phyloP scores from a whole-genome alignment of 2,113 vertebrate species.

The Notechis scutatus region DNA sequence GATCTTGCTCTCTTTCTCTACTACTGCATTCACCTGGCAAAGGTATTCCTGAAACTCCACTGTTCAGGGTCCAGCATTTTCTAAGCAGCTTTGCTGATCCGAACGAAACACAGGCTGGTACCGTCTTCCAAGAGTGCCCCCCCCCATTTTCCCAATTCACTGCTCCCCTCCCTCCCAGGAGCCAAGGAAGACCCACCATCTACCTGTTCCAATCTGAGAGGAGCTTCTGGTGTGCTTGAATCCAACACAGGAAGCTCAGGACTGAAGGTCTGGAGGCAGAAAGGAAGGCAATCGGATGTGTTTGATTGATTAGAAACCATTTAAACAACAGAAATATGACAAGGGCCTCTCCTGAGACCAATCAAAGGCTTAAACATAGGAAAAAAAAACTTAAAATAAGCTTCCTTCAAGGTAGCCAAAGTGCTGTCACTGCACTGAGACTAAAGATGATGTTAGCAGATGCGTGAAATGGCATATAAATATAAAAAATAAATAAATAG shows the following conservation, averaged over 20 bases:
- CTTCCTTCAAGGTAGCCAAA: background rate
- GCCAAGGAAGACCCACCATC: slow-evolving; percentile 17
- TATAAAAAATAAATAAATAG: background rate
- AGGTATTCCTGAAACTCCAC: background rate
- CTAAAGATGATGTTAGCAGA: background rate
- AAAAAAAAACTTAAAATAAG: background rate
- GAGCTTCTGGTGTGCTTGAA: slow-evolving; percentile 44
- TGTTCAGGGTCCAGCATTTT: background rate
- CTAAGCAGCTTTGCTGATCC: background rate
- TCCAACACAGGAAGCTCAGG: slow-evolving; percentile 59
- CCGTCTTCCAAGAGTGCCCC: background rate
- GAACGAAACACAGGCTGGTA: no score
- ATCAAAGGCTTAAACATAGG: background rate
- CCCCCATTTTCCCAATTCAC: background rate
- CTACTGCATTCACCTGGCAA: background rate
- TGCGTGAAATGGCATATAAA: background rate
- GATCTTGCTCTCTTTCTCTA: background rate
- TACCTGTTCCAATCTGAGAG: slow-evolving; percentile 53
- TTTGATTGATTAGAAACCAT: background rate
- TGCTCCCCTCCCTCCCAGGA: background rate
- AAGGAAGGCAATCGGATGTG: background rate
- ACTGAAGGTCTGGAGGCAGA: slow-evolving; percentile 54
- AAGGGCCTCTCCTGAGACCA: background rate
- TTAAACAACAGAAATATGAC: background rate
- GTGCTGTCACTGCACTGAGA: background rate